These are phyloP conservation scores for Cromileptes altivelis DNA, from an alignment of 2,113 vertebrate genomes.

Conservation along the genomic window DNA sequence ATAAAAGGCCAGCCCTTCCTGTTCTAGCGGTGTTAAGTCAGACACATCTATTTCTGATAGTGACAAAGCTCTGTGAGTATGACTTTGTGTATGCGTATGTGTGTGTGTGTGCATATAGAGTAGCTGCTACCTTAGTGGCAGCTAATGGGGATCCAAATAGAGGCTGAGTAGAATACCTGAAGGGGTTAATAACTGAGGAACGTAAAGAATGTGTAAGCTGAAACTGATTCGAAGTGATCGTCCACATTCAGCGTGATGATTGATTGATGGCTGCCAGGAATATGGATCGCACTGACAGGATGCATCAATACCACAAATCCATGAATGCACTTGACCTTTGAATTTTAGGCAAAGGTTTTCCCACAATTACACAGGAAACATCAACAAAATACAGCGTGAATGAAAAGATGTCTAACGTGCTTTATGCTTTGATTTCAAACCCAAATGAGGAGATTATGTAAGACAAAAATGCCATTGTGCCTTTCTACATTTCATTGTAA, in stretches of 20 bases:
- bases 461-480: slow-evolving; percentile 14
- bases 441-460: slow-evolving; percentile 9
- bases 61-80: slow-evolving; percentile 24
- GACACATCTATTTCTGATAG: slow-evolving; percentile 41
- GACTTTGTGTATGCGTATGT: not conserved
- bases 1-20: slow-evolving; percentile 50
- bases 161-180: slow-evolving; percentile 2
- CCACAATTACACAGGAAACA: slow-evolving; percentile 4
- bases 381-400: not conserved
- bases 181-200: slow-evolving; percentile 56
- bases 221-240: slow-evolving; percentile 58
- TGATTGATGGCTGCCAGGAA: slow-evolving; percentile 62
- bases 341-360: not conserved
- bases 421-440: slow-evolving; percentile 9
- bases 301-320: slow-evolving; percentile 38
- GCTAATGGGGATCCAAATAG: no score
- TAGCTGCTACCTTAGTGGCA: no score
- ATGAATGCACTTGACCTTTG: slow-evolving; percentile 61
- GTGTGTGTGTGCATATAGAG: no score
- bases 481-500: slow-evolving; percentile 22
- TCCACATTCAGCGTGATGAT: slow-evolving; percentile 59
- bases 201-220: slow-evolving; percentile 61
- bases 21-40: slow-evolving; percentile 39
- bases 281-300: slow-evolving; percentile 62
- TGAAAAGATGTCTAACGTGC: slow-evolving; percentile 3